Evolutionary conservation across 2,888 invertebrate species (phyloP).

Genomic region (Plagodis pulveraria): DNA sequence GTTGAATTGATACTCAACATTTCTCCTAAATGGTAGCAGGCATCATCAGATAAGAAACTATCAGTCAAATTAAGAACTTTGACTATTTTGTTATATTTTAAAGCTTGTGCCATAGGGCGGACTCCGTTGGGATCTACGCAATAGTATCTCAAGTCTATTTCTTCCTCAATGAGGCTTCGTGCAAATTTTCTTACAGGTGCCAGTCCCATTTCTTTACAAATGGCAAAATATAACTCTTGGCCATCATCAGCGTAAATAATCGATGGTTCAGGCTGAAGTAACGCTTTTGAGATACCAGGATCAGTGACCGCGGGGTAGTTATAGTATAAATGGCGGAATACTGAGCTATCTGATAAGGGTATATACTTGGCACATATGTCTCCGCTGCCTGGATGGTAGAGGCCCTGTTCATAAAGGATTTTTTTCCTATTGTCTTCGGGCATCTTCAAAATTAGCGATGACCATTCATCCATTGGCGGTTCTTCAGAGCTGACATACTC

Average conservation of each 20-base stretch:
- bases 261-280: constrained; percentile 48
- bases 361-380: constrained; percentile 66
- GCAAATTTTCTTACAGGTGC: constrained; percentile 57
- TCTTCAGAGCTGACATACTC: constrained; percentile 58
- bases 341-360: constrained; percentile 57
- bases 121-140: constrained; percentile 61
- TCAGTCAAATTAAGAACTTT: constrained; percentile 58
- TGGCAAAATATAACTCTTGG: constrained; percentile 60
- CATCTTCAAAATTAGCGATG: constrained; percentile 53
- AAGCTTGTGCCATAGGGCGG: constrained; percentile 62
- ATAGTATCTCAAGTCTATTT: constrained; percentile 67
- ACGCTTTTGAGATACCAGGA: constrained; percentile 64
- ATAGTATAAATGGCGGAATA: constrained; percentile 64
- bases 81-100: constrained; percentile 59
- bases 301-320: constrained; percentile 66
- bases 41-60: constrained; percentile 63
- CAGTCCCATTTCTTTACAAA: constrained; percentile 64
- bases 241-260: constrained; percentile 63
- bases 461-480: constrained; percentile 65
- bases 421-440: constrained; percentile 52
- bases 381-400: constrained; percentile 61
- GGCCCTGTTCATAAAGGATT: constrained; percentile 44
- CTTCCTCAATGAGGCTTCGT: constrained; percentile 48
- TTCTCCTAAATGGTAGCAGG: constrained; percentile 66
- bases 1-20: constrained; percentile 57